Evolutionary conservation across 2,888 invertebrate species (phyloP).

Genomic region (Phaonia tiefii): DNA sequence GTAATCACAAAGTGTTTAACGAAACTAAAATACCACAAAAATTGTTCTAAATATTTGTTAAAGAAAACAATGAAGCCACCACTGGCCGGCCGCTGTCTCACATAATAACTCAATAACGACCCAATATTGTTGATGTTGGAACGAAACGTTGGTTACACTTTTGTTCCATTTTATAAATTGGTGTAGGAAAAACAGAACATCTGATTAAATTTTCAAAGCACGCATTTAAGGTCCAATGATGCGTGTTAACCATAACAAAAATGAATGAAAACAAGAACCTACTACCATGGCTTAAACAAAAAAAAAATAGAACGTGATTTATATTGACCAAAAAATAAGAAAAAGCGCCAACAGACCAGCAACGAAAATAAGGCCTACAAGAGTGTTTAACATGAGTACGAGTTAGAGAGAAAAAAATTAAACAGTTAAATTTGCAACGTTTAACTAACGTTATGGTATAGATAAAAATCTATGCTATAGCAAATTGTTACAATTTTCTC

Average conservation of each 20-base stretch:
- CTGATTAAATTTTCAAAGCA: slow-evolving; percentile 63
- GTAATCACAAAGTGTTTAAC: slow-evolving; percentile 47
- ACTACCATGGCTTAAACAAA: slow-evolving; percentile 53
- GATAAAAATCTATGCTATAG: slow-evolving; percentile 50
- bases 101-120: too few species aligned
- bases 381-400: not conserved
- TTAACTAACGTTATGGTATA: not conserved
- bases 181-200: slow-evolving; percentile 46
- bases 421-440: slow-evolving; percentile 50
- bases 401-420: slow-evolving; percentile 25
- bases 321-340: slow-evolving; percentile 35
- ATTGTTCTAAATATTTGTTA: slow-evolving; percentile 54
- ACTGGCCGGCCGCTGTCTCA: too few species aligned
- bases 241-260: slow-evolving; percentile 25
- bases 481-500: slow-evolving; percentile 64
- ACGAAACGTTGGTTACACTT: not conserved
- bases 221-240: slow-evolving; percentile 45
- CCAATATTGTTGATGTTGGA: too few species aligned
- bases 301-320: slow-evolving; percentile 58
- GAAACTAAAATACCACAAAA: slow-evolving; percentile 5
- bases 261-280: too few species aligned
- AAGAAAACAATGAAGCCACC: not conserved
- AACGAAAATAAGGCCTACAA: not conserved
- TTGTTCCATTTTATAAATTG: too few species aligned
- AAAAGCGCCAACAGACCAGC: not conserved